Base-by-base conservation (phyloP, 2,113 vertebrate genomes). In the Panthera leo region DNA sequence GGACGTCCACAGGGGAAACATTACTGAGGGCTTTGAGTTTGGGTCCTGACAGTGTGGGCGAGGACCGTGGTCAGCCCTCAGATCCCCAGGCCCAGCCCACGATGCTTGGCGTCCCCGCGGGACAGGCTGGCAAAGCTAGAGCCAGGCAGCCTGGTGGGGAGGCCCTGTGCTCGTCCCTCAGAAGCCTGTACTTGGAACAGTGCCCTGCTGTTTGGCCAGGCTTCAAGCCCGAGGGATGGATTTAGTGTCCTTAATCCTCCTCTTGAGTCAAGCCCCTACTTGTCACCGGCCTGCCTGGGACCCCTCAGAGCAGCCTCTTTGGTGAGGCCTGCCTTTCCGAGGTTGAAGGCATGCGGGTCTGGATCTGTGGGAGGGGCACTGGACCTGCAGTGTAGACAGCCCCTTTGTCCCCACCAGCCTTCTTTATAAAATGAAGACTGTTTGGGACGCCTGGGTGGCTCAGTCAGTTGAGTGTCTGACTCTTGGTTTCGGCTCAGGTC, bases 251-350 rank as follows among this genome's bases (percentile, higher is more conserved):
- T 90, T 92, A 95, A 90, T 92, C 88, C 39, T 80, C 85, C 63
- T 95, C 90, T 93, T 95, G 61, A 80, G 86, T 95, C 85, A 93
- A 93, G 79, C 65, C 79, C 45, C 55, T 90, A 80, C 85, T 95
- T 95, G 85, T 58, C 80, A 89, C 86, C 11, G 1, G 65, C 71
- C 79, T 90, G 29, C 80, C 71, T 29, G 31, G 42, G 85, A 95
- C 93, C 85, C 82, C 23, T 90, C 3, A 1, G 85, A 82, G 58
- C 27, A 53, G 42, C 48, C 45, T 91, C 31, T 92, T 29, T 0
- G 12, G 42, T 21, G 51, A 83, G n/a, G 61, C 63, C 58, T 83
- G 42, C 63, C 29, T 89, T 13, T 51, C 53, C 2, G 2, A 34
- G 58, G 45, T 83, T 68, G 3, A 11, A 78, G 80, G 34, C 9